Conservation (phyloP, 2,888 invertebrate genomes). For the Tachystola acroxantha region DNA sequence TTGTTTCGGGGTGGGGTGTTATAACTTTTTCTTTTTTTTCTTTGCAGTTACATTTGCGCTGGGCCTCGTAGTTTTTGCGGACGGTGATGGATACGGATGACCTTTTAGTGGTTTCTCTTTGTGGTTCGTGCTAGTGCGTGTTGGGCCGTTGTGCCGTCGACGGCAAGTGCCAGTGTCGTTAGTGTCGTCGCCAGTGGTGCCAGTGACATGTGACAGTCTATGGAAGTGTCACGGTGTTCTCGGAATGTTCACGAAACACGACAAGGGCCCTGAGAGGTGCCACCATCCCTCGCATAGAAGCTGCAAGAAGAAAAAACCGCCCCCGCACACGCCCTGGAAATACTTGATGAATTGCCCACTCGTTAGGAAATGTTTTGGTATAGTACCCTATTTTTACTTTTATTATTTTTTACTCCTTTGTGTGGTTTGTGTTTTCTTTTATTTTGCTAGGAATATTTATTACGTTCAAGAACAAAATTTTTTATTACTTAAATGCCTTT, state of each 20-base stretch:
- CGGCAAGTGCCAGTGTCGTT: constrained; percentile 37
- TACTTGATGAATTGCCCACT: constrained; percentile 80
- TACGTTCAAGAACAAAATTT: no score
- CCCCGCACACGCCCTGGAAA: constrained; percentile 75
- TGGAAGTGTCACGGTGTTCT: constrained; percentile 63
- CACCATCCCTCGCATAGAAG: constrained; percentile 62
- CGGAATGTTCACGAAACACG: constrained; percentile 76
- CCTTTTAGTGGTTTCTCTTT: constrained; percentile 53
- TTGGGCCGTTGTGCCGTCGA: constrained; percentile 26
- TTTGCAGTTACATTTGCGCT: constrained; percentile 70
- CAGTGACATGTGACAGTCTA: constrained; percentile 70
- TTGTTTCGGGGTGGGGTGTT: constrained; percentile 21
- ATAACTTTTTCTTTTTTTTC: constrained; percentile 66
- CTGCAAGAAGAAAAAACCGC: constrained; percentile 72
- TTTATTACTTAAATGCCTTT: no score
- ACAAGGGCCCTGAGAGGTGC: constrained; percentile 72
- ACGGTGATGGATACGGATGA: constrained; percentile 68
- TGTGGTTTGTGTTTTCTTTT: not conserved
- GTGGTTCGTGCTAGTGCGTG: constrained; percentile 58
- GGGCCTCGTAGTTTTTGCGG: constrained; percentile 53
- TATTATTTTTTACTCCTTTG: constrained; percentile 22
- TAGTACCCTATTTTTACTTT: constrained; percentile 52
- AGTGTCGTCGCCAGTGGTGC: constrained; percentile 42
- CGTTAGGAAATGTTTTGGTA: constrained; percentile 79
- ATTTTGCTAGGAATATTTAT: no score